These are phyloP conservation scores for Manis javanica DNA, from an alignment of 2,797 vertebrate species.

Conservation along the genomic window DNA sequence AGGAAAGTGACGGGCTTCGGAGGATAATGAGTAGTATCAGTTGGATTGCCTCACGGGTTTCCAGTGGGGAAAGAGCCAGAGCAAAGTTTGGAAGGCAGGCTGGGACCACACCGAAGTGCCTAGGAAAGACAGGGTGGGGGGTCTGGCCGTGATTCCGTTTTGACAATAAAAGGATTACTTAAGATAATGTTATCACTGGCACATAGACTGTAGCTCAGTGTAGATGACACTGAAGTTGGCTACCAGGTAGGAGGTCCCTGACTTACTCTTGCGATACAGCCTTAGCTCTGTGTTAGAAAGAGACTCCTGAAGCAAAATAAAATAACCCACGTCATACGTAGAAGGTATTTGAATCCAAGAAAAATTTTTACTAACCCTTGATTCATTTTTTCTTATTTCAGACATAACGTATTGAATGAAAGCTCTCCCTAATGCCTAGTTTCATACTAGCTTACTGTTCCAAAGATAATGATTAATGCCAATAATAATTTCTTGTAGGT, in stretches of 20 bases:
- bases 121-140: not conserved
- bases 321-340: not conserved
- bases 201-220: not conserved
- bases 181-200: not conserved
- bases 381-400: not conserved
- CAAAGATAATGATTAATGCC: not conserved
- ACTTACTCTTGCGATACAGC: not conserved
- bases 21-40: not conserved
- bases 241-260: not conserved
- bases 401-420: conserved; percentile 41
- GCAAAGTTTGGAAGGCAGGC: not conserved
- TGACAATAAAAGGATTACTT: not conserved
- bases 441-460: not conserved
- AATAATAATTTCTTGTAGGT: not conserved
- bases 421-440: not conserved
- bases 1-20: not conserved
- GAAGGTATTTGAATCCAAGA: not conserved
- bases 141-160: not conserved
- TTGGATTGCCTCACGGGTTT: not conserved
- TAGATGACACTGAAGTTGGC: not conserved
- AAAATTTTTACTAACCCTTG: not conserved
- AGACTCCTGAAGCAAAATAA: not conserved
- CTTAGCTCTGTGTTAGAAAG: not conserved
- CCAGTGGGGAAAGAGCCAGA: not conserved
- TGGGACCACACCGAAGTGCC: not conserved